Evolutionary conservation across 2,113 vertebrate species (phyloP).

Genomic region (Phaetusa simplex): DNA sequence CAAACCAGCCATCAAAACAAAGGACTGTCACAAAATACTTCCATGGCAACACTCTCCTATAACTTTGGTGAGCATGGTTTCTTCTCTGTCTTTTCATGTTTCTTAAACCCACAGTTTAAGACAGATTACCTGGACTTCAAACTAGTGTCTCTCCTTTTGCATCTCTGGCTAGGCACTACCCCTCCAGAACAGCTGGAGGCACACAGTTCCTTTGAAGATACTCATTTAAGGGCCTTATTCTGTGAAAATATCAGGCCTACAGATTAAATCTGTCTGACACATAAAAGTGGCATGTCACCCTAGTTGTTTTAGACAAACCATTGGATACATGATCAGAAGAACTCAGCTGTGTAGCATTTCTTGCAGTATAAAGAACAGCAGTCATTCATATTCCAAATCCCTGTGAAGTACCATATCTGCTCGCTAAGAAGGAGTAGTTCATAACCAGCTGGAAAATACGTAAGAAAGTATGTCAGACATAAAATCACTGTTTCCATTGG

Average conservation of each 20-base stretch:
- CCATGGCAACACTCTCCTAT: not conserved
- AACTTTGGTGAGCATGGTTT: not conserved
- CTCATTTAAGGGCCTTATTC: not conserved
- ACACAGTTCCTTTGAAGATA: not conserved
- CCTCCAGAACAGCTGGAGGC: not conserved
- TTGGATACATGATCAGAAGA: constrained; percentile 3
- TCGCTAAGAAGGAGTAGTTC: not conserved
- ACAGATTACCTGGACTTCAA: not conserved
- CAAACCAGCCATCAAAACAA: not conserved
- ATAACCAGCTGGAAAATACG: not conserved
- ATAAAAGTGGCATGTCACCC: not conserved
- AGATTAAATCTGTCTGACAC: not conserved
- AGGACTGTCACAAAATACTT: not conserved
- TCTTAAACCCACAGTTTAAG: not conserved
- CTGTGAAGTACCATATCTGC: not conserved
- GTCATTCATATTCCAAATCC: not conserved
- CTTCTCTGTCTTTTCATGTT: not conserved
- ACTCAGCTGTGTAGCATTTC: not conserved
- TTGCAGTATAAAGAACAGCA: not conserved
- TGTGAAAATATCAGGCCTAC: not conserved
- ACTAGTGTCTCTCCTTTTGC: not conserved
- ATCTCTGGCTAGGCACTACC: not conserved
- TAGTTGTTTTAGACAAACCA: constrained; percentile 9
- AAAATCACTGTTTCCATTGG: not conserved
- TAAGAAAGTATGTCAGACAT: not conserved